Conservation (phyloP, 2,888 invertebrate genomes). For the Imbricaverruca yamaguchii region DNA sequence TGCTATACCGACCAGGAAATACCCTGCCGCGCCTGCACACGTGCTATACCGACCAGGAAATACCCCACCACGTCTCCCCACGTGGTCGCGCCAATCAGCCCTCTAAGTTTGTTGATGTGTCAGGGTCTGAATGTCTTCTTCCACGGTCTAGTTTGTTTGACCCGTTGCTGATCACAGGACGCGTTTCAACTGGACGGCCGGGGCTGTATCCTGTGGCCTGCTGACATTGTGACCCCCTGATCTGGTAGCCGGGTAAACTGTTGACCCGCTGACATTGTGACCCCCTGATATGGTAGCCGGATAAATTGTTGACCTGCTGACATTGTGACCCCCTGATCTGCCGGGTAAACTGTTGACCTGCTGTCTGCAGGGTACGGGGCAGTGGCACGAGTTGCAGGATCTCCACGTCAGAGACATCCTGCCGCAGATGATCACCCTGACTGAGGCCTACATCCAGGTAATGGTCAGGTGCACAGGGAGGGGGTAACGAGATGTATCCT, state of each 20-base stretch:
- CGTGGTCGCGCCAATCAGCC: too few species aligned
- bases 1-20: too few species aligned
- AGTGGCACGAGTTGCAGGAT: constrained; percentile 88
- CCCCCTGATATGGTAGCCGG: not conserved
- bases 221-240: not conserved
- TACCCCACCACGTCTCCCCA: too few species aligned
- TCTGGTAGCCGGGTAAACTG: not conserved
- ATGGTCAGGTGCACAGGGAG: too few species aligned
- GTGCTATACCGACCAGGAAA: too few species aligned
- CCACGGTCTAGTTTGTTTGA: too few species aligned
- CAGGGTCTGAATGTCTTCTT: too few species aligned
- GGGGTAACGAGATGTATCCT: too few species aligned
- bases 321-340: not conserved
- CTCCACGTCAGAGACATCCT: constrained; percentile 95
- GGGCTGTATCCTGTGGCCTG: not conserved
- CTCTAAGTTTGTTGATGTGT: too few species aligned
- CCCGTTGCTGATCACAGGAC: too few species aligned
- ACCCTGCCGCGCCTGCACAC: too few species aligned
- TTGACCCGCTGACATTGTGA: not conserved
- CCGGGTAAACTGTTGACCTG: not conserved
- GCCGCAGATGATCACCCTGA: constrained; percentile 98
- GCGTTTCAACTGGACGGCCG: too few species aligned
- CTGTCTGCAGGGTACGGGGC: constrained; percentile 56
- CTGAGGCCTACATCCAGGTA: constrained; percentile 93
- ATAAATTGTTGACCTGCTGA: not conserved